Percentiles rank a stretch among this genome's conserved stretches.
phyloP scores from a whole-genome alignment of 2,113 vertebrate genomes.

The Lophochroa leadbeateri region DNA sequence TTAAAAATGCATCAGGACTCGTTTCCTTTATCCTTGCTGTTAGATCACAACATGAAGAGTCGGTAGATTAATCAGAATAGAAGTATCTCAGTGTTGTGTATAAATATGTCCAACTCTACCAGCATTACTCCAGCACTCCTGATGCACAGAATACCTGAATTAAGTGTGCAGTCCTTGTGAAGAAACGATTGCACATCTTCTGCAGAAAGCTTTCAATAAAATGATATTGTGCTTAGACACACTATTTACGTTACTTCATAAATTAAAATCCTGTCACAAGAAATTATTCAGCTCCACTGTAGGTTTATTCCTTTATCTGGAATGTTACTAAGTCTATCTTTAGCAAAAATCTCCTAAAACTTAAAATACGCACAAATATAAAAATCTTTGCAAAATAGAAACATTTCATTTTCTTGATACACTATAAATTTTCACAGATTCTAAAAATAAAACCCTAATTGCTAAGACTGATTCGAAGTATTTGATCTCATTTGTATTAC shows the following conservation, averaged over 20 bases:
- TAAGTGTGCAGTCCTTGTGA: slow-evolving; percentile 13
- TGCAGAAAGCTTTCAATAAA: slow-evolving; percentile 36
- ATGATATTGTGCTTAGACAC: slow-evolving; percentile 38
- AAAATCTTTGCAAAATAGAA: slow-evolving; percentile 70
- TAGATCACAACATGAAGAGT: neutral
- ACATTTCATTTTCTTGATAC: slow-evolving; percentile 42
- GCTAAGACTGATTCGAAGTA: slow-evolving; percentile 62
- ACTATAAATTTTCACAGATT: slow-evolving; percentile 56
- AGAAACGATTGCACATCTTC: slow-evolving; percentile 10
- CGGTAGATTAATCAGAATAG: neutral
- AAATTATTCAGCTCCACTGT: slow-evolving; percentile 21
- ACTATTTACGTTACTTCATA: slow-evolving; percentile 16
- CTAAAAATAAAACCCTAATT: slow-evolving; percentile 68
- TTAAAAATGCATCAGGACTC: slow-evolving; percentile 24
- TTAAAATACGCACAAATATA: slow-evolving; percentile 65
- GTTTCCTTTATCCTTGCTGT: neutral
- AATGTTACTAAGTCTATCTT: slow-evolving; percentile 34
- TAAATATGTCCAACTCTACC: neutral
- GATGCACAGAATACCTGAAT: slow-evolving; percentile 18
- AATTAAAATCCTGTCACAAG: slow-evolving; percentile 23
- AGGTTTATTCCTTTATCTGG: slow-evolving; percentile 38
- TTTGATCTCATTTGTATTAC: slow-evolving; percentile 32
- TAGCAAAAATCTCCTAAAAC: slow-evolving; percentile 55
- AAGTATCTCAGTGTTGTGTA: neutral
- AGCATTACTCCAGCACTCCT: neutral